Evolutionary conservation across 2,113 vertebrate genomes (phyloP).

Genomic region (Mesembrinibis cayennensis): DNA sequence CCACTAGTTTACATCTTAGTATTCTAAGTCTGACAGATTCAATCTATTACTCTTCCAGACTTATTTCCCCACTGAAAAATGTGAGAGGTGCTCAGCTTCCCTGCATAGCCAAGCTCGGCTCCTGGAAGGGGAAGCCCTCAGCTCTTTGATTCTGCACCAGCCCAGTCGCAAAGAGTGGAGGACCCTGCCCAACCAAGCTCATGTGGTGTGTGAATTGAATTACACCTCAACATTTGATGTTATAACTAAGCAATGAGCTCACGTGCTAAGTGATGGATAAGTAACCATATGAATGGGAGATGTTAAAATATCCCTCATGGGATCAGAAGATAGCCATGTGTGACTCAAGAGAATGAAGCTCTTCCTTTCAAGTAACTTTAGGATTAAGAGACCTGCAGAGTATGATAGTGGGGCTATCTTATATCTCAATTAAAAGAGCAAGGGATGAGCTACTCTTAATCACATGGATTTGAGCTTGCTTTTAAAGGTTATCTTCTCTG

Average conservation of each 20-base stretch:
- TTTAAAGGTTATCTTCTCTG: background rate
- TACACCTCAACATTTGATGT: background rate
- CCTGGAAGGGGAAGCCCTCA: background rate
- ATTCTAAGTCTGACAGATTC: background rate
- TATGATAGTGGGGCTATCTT: background rate
- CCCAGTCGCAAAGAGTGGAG: background rate
- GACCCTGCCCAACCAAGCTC: background rate
- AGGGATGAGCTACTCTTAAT: background rate
- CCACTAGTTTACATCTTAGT: background rate
- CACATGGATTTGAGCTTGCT: background rate
- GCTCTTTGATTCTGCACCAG: background rate
- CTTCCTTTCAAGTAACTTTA: background rate
- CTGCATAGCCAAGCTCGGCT: background rate
- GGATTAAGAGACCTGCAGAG: background rate
- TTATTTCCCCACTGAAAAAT: background rate
- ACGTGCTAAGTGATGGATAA: background rate
- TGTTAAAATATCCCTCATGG: background rate
- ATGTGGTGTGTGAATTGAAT: rapidly evolving
- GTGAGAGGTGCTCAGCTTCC: background rate
- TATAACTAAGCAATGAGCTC: background rate
- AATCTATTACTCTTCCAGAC: background rate
- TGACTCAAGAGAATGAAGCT: background rate
- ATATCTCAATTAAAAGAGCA: background rate
- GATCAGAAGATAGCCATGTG: background rate
- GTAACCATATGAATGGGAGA: background rate